Conservation (phyloP, 2,888 invertebrate species). For the Polyommatus icarus region DNA sequence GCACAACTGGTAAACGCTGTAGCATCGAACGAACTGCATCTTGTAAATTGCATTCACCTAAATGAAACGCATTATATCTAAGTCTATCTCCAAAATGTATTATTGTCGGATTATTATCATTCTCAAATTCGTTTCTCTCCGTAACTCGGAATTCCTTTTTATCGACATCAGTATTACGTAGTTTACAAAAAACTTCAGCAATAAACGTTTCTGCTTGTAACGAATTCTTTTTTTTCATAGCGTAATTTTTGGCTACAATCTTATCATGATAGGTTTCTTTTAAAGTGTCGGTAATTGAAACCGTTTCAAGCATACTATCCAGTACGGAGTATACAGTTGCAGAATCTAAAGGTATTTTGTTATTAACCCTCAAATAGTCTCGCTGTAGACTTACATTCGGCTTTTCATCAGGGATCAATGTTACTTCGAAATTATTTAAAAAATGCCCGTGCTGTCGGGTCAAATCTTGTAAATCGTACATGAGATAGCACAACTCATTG, state of each 20-base stretch:
- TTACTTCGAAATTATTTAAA: slow-evolving; percentile 68
- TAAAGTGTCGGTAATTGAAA: slow-evolving; percentile 43
- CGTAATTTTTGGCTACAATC: slow-evolving; percentile 45
- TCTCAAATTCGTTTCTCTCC: slow-evolving; percentile 66
- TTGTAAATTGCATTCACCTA: slow-evolving; percentile 63
- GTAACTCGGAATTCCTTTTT: slow-evolving; percentile 62
- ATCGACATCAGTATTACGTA: slow-evolving; percentile 55
- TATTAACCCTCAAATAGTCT: background rate
- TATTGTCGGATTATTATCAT: slow-evolving; percentile 59
- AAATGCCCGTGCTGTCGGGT: slow-evolving; percentile 71
- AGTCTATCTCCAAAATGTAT: slow-evolving; percentile 63
- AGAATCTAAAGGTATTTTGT: slow-evolving; percentile 59
- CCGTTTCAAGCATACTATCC: slow-evolving; percentile 59
- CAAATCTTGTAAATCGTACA: slow-evolving; percentile 79
- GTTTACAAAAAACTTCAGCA: slow-evolving; percentile 56
- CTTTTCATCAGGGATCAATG: slow-evolving; percentile 54
- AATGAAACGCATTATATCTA: slow-evolving; percentile 63
- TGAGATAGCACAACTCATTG: slow-evolving; percentile 71
- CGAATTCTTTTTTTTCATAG: slow-evolving; percentile 47
- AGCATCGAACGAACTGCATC: slow-evolving; percentile 57
- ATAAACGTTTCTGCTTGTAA: slow-evolving; percentile 57
- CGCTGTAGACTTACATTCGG: slow-evolving; percentile 38
- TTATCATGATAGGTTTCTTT: slow-evolving; percentile 48
- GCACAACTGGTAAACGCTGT: slow-evolving; percentile 60
- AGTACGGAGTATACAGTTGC: slow-evolving; percentile 61